Conservation (phyloP, 37 sponge, comb jelly and placozoan species). For the Haliclona indistincta region DNA sequence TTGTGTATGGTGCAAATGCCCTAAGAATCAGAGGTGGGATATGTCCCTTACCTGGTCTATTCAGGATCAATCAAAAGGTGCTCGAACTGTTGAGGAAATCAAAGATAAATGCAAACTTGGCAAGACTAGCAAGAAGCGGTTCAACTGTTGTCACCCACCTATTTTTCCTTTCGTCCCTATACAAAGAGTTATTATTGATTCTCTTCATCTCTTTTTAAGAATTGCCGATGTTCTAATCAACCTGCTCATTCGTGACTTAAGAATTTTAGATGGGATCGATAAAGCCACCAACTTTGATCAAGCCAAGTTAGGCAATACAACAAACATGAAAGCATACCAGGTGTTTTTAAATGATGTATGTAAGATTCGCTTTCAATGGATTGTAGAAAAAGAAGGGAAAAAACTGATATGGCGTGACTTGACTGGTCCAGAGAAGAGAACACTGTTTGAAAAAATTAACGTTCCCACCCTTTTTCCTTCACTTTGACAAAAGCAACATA, state of each 20-base stretch:
- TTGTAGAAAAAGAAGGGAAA: not conserved
- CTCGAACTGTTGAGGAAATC: slow-evolving; percentile 31
- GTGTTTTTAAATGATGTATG: slow-evolving; percentile 25
- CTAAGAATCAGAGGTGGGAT: not conserved
- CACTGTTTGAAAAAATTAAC: slow-evolving; percentile 10
- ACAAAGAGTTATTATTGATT: slow-evolving; percentile 18
- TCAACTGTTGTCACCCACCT: not conserved
- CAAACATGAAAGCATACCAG: slow-evolving; percentile 3
- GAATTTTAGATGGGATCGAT: slow-evolving; percentile 16
- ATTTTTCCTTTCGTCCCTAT: slow-evolving; percentile 13
- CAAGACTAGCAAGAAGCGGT: not conserved
- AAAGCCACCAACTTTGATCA: slow-evolving; percentile 4
- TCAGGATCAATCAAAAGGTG: slow-evolving; percentile 5
- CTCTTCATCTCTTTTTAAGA: slow-evolving; percentile 21
- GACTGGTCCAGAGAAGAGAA: slow-evolving; percentile 22
- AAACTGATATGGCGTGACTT: slow-evolving; percentile 16
- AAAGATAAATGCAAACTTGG: not conserved
- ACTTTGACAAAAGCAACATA: not conserved
- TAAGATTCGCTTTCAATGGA: slow-evolving; percentile 10
- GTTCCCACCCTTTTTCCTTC: slow-evolving; percentile 1
- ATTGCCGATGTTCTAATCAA: slow-evolving; percentile 15
- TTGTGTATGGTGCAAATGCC: slow-evolving; percentile 34
- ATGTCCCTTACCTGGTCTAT: slow-evolving; percentile 1
- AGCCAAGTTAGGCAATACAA: not conserved
- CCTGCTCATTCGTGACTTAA: slow-evolving; percentile 9